Evolutionary conservation across 1,140 invertebrate species (phyloP).

Genomic region (Drosophila arizonae): DNA sequence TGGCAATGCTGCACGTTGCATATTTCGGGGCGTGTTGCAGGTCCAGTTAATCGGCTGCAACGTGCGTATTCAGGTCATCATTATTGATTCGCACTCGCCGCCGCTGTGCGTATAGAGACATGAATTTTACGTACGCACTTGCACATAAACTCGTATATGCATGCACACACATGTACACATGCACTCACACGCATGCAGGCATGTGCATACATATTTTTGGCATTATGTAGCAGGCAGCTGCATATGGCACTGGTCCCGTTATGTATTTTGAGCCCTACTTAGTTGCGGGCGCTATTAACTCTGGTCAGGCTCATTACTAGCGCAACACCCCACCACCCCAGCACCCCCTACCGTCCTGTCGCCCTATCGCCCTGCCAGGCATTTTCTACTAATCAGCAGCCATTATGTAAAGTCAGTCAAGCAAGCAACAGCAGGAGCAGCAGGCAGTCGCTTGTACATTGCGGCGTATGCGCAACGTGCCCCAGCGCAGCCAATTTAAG

Average conservation of each 20-base stretch:
- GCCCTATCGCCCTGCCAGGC: background rate
- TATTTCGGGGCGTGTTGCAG: conserved; percentile 61
- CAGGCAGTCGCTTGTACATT: conserved; percentile 32
- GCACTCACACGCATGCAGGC: conserved; percentile 14
- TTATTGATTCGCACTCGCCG: conserved; percentile 75
- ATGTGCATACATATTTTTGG: conserved; percentile 37
- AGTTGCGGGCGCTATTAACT: conserved; percentile 67
- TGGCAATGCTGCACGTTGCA: conserved; percentile 52
- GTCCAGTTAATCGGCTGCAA: conserved; percentile 78
- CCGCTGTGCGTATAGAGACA: conserved; percentile 77
- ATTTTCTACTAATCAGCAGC: conserved; percentile 62
- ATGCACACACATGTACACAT: conserved; percentile 18
- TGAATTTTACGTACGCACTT: conserved; percentile 77
- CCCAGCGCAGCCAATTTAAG: conserved; percentile 44
- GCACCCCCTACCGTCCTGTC: background rate
- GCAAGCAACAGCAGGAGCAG: conserved; percentile 37
- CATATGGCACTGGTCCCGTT: conserved; percentile 56
- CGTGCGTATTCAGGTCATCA: conserved; percentile 79
- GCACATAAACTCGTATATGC: conserved; percentile 33
- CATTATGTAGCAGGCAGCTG: conserved; percentile 45
- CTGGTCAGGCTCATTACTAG: conserved; percentile 49
- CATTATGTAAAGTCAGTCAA: conserved; percentile 76
- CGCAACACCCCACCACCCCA: background rate
- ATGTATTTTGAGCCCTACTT: conserved; percentile 72
- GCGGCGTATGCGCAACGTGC: conserved; percentile 49